These are phyloP conservation scores for Bibio marci DNA, from an alignment of 2,888 invertebrate species.

Conservation along the genomic window DNA sequence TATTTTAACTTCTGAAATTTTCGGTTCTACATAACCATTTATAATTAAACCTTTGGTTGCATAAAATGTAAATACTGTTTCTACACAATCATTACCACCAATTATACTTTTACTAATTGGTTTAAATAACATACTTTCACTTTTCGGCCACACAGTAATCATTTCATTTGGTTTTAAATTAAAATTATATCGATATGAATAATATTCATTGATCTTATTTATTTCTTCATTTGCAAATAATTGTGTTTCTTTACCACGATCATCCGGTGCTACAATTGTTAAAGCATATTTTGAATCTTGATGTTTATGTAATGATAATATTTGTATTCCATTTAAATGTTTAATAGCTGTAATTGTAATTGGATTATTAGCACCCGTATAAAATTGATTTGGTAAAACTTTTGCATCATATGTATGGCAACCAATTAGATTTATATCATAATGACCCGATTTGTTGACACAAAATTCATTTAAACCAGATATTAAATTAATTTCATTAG, in stretches of 20 bases:
- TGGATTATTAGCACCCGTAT: slow-evolving; percentile 26
- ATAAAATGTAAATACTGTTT: slow-evolving; percentile 38
- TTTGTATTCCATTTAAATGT: slow-evolving; percentile 35
- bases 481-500: slow-evolving; percentile 29
- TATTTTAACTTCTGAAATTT: slow-evolving; percentile 39
- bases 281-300: slow-evolving; percentile 14
- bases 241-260: too few relatives aligned
- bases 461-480: slow-evolving; percentile 58
- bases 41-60: slow-evolving; percentile 49
- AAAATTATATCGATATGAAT: slow-evolving; percentile 22
- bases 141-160: slow-evolving; percentile 42
- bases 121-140: slow-evolving; percentile 52
- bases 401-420: slow-evolving; percentile 55
- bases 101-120: slow-evolving; percentile 41
- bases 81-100: slow-evolving; percentile 49
- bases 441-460: slow-evolving; percentile 47
- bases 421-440: slow-evolving; percentile 53
- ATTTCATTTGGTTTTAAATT: slow-evolving; percentile 29
- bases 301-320: slow-evolving; percentile 25
- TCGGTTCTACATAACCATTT: slow-evolving; percentile 43
- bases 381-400: slow-evolving; percentile 25
- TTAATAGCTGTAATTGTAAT: slow-evolving; percentile 34
- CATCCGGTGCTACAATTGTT: slow-evolving; percentile 2
- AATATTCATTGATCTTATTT: slow-evolving; percentile 31
- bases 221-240: slow-evolving; percentile 18